Evolutionary conservation across 1,140 invertebrate genomes (phyloP), one percentile per base, ranked within the genome.

Genomic region (Chironomus striatipennis): DNA sequence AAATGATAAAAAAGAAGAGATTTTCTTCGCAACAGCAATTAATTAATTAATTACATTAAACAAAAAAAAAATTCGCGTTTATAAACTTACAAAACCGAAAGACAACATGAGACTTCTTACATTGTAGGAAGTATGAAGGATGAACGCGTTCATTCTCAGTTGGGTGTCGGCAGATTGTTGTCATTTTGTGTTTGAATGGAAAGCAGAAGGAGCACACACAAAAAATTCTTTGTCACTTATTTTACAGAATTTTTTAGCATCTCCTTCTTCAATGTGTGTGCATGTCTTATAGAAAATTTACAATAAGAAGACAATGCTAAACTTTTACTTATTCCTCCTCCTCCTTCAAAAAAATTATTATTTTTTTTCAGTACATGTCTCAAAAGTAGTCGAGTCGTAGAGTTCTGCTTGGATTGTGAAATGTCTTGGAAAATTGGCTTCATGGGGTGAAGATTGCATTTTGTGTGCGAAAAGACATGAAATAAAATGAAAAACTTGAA

Each of bases 11-110:
- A 34, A 34, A 34, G 1, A 57, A 57, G 47, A 57, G 47, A 57
- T 57, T 57, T 57, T 57, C 47, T 57, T 57, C 47, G 47, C 12
- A 15, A 57, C 47, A 57, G 47, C 47, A 57, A 57, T 57, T 57
- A 57, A 57, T 57, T 57, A 57, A 57, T 57, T 57, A 57, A 57
- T 57, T 57, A 57, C 47, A 57, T 57, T 57, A 10, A 57, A 34
- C 24, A 1, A 34, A 34, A 5, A 34, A 57, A 57, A 57, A n/a
- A n/a, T 57, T 57, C 47, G 47, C 47, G 47, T 57, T 34, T 57
- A 57, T 57, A 57, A 57, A 57, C 47, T 57, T 57, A 57, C 47
- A 57, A 57, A 57, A 57, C 47, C 47, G 47, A 57, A n/a, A 57
- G 47, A 57, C 47, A 57, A 57, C 47, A 57, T 57, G 47, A 57